Percentiles rank a stretch among this genome's conserved stretches.
These are phyloP conservation scores for Podarcis muralis DNA, from an alignment of 2,113 vertebrate genomes.

Conservation along the genomic window DNA sequence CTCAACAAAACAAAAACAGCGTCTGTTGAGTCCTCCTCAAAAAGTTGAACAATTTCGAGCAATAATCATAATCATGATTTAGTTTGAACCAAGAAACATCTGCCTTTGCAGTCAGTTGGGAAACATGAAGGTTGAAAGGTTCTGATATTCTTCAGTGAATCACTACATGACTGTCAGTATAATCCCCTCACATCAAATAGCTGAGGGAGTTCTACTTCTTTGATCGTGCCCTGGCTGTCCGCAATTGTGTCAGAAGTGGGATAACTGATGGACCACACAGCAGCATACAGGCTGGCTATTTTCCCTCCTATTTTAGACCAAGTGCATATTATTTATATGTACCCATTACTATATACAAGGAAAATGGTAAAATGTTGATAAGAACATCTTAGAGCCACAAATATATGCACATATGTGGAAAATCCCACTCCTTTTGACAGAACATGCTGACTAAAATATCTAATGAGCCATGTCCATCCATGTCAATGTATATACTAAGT, in stretches of 20 bases:
- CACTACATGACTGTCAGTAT: slow-evolving; percentile 19
- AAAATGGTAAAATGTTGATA: neutral
- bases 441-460: neutral
- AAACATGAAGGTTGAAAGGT: neutral
- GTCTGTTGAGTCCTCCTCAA: neutral
- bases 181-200: slow-evolving; percentile 4
- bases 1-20: neutral
- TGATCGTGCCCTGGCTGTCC: slow-evolving; percentile 11
- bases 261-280: slow-evolving; percentile 5
- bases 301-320: slow-evolving; percentile 22
- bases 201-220: slow-evolving; percentile 33
- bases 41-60: neutral
- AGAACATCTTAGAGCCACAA: neutral
- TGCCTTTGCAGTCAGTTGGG: neutral
- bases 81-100: slow-evolving; percentile 9
- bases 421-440: neutral
- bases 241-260: neutral
- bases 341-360: neutral
- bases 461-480: neutral
- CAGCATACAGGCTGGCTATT: neutral
- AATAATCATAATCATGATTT: neutral
- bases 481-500: neutral
- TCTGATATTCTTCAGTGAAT: slow-evolving; percentile 26
- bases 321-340: too few relatives aligned
- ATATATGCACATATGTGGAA: neutral